Conservation (phyloP, 2,113 vertebrate genomes). For the Alligator sinensis region DNA sequence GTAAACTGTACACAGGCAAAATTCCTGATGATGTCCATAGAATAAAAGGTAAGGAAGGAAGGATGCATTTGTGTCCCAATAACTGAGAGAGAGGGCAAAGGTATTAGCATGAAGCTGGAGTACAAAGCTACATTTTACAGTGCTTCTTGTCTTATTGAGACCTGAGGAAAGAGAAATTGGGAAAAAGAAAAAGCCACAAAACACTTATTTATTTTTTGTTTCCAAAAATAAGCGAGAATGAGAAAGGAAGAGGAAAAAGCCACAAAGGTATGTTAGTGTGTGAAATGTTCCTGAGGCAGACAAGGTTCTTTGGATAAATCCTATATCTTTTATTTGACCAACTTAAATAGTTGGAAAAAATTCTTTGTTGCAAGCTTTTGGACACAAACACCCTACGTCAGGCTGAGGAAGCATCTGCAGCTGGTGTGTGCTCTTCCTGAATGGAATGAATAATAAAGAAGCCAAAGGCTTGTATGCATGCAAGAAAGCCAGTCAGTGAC, state of each 20-base stretch:
- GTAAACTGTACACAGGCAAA: rapidly evolving
- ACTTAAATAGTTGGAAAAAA: too few species aligned
- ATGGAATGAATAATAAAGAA: too few species aligned
- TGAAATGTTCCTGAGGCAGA: background rate
- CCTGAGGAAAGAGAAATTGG: background rate
- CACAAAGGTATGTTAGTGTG: background rate
- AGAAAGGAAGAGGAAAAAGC: background rate
- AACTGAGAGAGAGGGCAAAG: background rate
- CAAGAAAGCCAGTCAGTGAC: too few species aligned
- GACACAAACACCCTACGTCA: too few species aligned
- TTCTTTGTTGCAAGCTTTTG: too few species aligned
- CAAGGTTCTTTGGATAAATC: too few species aligned
- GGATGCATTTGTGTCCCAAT: background rate
- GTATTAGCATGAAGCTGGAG: background rate
- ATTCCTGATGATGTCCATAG: background rate
- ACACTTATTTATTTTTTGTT: background rate
- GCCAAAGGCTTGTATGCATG: too few species aligned
- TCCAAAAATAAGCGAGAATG: background rate
- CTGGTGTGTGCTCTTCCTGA: too few species aligned
- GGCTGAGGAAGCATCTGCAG: too few species aligned
- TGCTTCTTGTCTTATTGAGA: background rate
- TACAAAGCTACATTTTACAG: background rate
- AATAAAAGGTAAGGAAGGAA: background rate
- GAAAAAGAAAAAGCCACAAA: background rate
- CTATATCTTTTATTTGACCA: too few species aligned